A percentile compares a stretch with the other conserved stretches of the same genome.
Conservation (phyloP, 2,113 vertebrate genomes). For the Aepyceros melampus region DNA sequence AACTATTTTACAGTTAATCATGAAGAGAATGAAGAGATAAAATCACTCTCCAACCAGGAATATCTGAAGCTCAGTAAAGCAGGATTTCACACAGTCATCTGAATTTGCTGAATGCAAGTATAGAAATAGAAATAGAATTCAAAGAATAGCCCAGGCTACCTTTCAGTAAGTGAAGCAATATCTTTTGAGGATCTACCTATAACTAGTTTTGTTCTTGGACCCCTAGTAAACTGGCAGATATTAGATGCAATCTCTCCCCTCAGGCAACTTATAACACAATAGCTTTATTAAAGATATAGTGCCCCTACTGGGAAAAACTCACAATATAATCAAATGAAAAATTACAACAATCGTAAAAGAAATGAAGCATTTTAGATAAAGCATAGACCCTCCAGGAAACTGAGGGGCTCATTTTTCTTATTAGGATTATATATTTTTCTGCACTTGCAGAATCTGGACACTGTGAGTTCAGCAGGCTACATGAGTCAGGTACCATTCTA, state of each 20-base stretch:
- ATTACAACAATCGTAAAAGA: not conserved
- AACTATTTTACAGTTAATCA: not conserved
- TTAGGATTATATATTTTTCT: not conserved
- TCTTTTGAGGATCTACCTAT: not conserved
- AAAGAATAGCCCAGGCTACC: not conserved
- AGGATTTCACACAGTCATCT: not conserved
- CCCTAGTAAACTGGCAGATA: not conserved
- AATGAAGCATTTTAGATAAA: not conserved
- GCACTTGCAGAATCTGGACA: not conserved
- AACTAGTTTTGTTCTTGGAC: not conserved
- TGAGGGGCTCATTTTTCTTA: not conserved
- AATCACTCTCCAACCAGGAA: not conserved
- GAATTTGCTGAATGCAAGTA: not conserved
- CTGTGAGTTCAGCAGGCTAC: not conserved
- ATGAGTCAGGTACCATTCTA: not conserved
- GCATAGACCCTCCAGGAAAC: not conserved
- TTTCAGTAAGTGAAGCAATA: not conserved
- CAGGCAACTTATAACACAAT: not conserved
- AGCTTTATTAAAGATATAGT: not conserved
- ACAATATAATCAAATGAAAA: not conserved
- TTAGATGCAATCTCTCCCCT: not conserved
- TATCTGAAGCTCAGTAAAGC: not conserved
- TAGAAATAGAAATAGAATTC: not conserved
- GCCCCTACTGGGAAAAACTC: not conserved
- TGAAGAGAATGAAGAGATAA: not conserved